Base-by-base conservation (phyloP, 2,797 vertebrate species). In the Helarctos malayanus region DNA sequence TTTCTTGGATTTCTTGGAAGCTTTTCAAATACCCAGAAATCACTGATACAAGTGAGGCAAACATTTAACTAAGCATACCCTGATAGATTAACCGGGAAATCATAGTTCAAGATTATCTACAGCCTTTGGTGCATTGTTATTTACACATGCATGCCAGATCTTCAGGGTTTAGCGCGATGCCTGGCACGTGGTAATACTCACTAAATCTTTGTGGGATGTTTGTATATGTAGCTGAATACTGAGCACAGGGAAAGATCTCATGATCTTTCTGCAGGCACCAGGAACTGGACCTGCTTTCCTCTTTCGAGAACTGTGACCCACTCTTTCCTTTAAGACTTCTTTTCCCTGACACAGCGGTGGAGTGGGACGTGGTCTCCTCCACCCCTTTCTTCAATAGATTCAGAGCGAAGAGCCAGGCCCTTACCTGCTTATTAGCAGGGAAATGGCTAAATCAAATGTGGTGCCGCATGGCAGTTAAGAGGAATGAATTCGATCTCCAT, bases 391-490 rank as follows among this genome's bases (percentile, higher is more conserved):
- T 88, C 52, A 78, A 0, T 7, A 56, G 49, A 1, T 65, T 92
- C 68, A 89, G 57, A 78, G 65, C 75, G 57, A 35, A 45, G 54
- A 68, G 7, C 49, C 56, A 65, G 35, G 41, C 18, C 19, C 27
- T 83, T 73, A 78, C 35, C 61, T 95, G 47, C 29, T 69, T 75
- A 65, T 32, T 68, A 35, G 35, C 15, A 54, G 16, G 54, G 18
- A 95, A 56, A 88, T 86, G 79, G n/a, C 12, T 86, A 92, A 93
- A 73, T 59, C 49, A 94, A 92, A 79, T 27, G 54, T 71, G 71
- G 7, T 47, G 27, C 49, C 41, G 0, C n/a, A 41, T 7, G 27
- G 68, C 61, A 79, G 3, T 63, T 81, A 63, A 86, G 75, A 13
- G 45, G 21, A 91, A 65, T 68, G 29, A 87, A 54, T 87, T 87